Evolutionary conservation across 2,888 invertebrate genomes (phyloP).

Genomic region (Drosophila meridiana): DNA sequence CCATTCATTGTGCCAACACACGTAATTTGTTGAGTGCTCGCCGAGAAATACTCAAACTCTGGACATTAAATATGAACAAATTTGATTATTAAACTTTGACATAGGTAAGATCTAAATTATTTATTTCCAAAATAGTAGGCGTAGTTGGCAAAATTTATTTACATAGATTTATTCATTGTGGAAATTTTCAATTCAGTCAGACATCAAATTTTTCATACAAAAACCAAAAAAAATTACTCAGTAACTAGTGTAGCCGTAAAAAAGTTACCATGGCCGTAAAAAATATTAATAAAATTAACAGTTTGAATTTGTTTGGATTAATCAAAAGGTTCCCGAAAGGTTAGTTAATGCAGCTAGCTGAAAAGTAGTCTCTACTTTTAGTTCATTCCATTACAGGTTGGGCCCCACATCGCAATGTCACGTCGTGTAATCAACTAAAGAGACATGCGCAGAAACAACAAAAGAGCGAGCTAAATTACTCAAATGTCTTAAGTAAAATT

Average conservation of each 20-base stretch:
- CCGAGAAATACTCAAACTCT: background rate
- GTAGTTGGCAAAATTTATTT: background rate
- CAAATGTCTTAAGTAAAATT: conserved; percentile 11
- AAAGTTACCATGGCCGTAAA: conserved; percentile 22
- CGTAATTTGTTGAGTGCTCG: conserved; percentile 13
- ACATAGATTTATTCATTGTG: background rate
- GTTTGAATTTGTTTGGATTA: conserved; percentile 15
- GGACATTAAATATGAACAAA: background rate
- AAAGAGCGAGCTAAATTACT: background rate
- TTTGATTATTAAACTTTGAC: background rate
- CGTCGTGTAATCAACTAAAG: conserved; percentile 1
- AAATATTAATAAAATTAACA: conserved; percentile 29
- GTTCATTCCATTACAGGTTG: background rate
- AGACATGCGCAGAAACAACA: background rate
- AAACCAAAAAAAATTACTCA: background rate
- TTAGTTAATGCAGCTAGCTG: conserved; percentile 1
- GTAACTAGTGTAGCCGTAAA: background rate
- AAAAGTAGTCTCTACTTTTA: too few species aligned
- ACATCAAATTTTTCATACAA: background rate
- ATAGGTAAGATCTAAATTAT: background rate
- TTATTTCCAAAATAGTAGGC: conserved; percentile 4
- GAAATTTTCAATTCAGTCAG: conserved; percentile 4
- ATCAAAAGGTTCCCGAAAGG: conserved; percentile 9
- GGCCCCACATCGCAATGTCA: background rate
- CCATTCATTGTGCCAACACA: conserved; percentile 20